These are phyloP conservation scores for Hyalella azteca DNA, from an alignment of 2,888 invertebrate genomes.

Conservation along the genomic window DNA sequence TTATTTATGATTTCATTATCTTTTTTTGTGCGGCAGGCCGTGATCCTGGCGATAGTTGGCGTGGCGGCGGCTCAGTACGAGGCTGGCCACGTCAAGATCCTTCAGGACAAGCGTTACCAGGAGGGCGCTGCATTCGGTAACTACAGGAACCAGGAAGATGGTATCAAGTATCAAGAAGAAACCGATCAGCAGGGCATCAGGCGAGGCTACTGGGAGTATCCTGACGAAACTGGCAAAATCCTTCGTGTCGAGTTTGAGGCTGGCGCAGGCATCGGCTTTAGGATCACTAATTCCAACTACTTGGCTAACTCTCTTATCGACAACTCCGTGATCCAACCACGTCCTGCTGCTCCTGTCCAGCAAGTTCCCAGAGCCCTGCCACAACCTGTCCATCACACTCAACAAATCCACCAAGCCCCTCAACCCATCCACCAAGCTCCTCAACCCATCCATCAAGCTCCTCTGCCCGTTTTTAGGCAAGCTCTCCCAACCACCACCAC, in stretches of 20 bases:
- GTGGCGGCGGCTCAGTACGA: constrained; percentile 47
- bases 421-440: neutral
- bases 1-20: neutral
- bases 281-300: constrained; percentile 53
- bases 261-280: constrained; percentile 55
- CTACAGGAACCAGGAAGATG: constrained; percentile 57
- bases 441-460: constrained; percentile 23
- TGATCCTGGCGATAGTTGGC: constrained; percentile 32
- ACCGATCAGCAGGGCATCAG: constrained; percentile 45
- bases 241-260: constrained; percentile 54
- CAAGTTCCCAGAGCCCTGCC: constrained; percentile 15
- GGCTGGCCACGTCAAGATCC: constrained; percentile 52
- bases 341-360: constrained; percentile 43
- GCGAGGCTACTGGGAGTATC: constrained; percentile 55
- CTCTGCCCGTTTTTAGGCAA: constrained; percentile 1
- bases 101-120: constrained; percentile 56
- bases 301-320: constrained; percentile 24
- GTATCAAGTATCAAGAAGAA: constrained; percentile 56
- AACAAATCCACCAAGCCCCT: neutral
- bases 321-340: neutral
- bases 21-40: neutral
- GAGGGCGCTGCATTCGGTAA: constrained; percentile 54
- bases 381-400: neutral
- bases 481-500: constrained; percentile 29
- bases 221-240: constrained; percentile 38